These are phyloP conservation scores for Lithobates pipiens DNA, from an alignment of 2,797 vertebrate species.

Conservation along the genomic window DNA sequence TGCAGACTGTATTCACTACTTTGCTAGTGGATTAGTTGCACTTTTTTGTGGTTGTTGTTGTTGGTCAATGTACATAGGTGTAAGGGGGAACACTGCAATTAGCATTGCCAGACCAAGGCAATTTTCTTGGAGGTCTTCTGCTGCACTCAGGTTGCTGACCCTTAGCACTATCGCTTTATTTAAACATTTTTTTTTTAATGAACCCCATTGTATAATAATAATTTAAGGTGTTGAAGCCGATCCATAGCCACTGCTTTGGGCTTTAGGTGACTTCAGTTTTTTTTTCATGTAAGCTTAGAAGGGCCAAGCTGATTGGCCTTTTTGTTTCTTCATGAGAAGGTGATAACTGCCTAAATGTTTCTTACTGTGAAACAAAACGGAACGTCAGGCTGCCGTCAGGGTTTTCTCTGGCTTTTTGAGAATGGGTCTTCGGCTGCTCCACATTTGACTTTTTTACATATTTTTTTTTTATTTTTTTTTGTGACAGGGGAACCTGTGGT, in stretches of 20 bases:
- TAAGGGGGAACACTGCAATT: constrained; percentile 23
- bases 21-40: constrained; percentile 17
- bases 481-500: background rate
- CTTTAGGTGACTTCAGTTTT: constrained; percentile 81
- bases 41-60: background rate
- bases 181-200: constrained; percentile 52
- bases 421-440: constrained; percentile 88
- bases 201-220: constrained; percentile 75
- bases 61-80: constrained; percentile 5
- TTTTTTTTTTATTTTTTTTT: background rate
- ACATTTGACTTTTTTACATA: background rate
- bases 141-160: constrained; percentile 76
- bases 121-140: constrained; percentile 83
- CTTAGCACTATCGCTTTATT: constrained; percentile 61
- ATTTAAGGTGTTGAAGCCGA: constrained; percentile 81
- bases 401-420: constrained; percentile 99
- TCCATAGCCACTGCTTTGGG: constrained; percentile 83
- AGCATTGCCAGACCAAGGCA: constrained; percentile 76
- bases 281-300: constrained; percentile 93
- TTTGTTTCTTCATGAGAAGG: constrained; percentile 96
- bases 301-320: constrained; percentile 81
- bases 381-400: constrained; percentile 97
- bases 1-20: constrained; percentile 10
- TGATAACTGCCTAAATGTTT: constrained; percentile 98
- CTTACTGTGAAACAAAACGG: constrained; percentile 95